Percentiles rank a stretch among this genome's conserved stretches.
phyloP scores from a whole-genome alignment of 2,113 vertebrate genomes.

The Hoplias malabaricus region DNA sequence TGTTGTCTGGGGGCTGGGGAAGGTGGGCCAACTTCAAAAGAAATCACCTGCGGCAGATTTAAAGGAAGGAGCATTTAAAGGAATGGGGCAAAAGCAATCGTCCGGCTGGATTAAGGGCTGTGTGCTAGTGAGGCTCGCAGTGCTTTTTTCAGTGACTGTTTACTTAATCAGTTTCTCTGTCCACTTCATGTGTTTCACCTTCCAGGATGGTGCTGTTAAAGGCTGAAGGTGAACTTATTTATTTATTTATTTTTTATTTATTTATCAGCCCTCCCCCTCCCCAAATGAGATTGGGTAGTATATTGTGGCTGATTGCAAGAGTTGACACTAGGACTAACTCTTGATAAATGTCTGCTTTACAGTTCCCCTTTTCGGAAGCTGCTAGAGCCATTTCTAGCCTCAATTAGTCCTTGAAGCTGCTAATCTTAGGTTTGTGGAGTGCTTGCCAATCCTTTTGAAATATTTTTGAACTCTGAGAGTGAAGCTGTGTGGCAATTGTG shows the following conservation, averaged over 20 bases:
- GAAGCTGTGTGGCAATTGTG: constrained; percentile 48
- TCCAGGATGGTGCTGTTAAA: not conserved
- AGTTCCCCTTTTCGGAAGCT: not conserved
- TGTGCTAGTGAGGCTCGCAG: not conserved
- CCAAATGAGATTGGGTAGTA: constrained; percentile 32
- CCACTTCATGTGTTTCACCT: not conserved
- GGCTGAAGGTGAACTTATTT: constrained; percentile 30
- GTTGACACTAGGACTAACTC: not conserved
- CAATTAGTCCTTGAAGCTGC: constrained; percentile 62
- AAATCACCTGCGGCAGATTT: constrained; percentile 16
- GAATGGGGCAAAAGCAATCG: not conserved
- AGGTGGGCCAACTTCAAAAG: not conserved
- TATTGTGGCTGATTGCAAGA: not conserved
- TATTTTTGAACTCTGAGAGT: constrained; percentile 21
- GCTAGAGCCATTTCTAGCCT: constrained; percentile 16
- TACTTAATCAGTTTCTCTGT: constrained; percentile 9
- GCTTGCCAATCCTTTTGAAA: constrained; percentile 48
- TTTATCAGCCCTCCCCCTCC: too few relatives aligned
- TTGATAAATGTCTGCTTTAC: constrained; percentile 23
- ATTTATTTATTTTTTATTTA: too few relatives aligned
- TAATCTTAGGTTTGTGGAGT: constrained; percentile 30
- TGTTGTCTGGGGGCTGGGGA: not conserved
- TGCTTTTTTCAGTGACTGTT: constrained; percentile 13
- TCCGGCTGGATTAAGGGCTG: not conserved
- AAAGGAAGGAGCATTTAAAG: constrained; percentile 10